A percentile compares a stretch with the other conserved stretches of the same genome.
These are phyloP conservation scores for Ramphastos sulfuratus DNA, from an alignment of 2,113 vertebrate species.

Conservation along the genomic window DNA sequence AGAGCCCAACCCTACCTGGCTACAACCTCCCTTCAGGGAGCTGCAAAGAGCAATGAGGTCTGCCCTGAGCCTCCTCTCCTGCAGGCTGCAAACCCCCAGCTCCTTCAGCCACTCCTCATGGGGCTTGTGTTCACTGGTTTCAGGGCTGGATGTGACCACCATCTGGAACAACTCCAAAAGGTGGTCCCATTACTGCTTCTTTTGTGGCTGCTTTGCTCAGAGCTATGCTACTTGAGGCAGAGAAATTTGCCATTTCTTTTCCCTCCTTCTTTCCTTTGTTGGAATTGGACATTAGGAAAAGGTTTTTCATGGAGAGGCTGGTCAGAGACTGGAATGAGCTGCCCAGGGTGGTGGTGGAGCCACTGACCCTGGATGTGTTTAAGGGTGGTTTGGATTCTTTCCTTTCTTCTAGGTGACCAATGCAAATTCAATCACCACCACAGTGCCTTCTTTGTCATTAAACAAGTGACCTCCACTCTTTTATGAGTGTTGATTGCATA, in stretches of 20 bases:
- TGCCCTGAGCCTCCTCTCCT: too few species aligned
- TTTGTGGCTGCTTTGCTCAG: neutral
- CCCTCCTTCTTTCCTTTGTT: neutral
- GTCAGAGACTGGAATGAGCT: too few species aligned
- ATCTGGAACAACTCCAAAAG: neutral
- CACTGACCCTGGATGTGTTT: too few species aligned
- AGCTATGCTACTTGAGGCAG: neutral
- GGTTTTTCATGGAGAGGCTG: too few species aligned
- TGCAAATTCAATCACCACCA: neutral
- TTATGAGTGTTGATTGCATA: neutral
- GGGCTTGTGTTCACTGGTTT: neutral
- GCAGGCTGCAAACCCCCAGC: too few species aligned
- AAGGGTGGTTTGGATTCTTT: neutral
- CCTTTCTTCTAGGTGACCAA: neutral
- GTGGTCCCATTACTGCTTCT: neutral
- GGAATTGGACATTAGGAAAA: too few species aligned
- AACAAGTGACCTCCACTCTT: neutral
- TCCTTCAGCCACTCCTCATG: too few species aligned
- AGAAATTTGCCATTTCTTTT: neutral
- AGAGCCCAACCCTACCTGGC: too few species aligned
- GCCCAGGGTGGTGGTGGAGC: too few species aligned
- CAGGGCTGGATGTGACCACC: neutral
- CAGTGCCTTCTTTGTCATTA: neutral
- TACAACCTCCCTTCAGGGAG: too few species aligned
- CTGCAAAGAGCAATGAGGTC: too few species aligned